Conservation (phyloP, 2,113 vertebrate species). For the Hydrochoerus hydrochaeris region DNA sequence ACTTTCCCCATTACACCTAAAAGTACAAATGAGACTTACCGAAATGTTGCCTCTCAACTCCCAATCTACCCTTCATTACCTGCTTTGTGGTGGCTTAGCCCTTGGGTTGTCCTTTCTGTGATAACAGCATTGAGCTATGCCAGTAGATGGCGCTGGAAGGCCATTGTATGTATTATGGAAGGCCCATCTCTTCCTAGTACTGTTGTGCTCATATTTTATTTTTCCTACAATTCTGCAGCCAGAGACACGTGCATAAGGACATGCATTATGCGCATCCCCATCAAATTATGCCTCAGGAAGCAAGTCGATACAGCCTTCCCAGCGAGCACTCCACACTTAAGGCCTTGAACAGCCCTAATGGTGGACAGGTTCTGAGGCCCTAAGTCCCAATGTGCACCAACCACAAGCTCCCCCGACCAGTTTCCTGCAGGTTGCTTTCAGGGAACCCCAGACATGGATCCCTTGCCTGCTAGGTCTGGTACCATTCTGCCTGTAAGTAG, state of each 20-base stretch:
- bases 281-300: neutral
- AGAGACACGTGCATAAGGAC: neutral
- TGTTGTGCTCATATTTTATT: neutral
- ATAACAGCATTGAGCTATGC: neutral
- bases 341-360: neutral
- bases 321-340: neutral
- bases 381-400: neutral
- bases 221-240: no score
- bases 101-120: neutral
- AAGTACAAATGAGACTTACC: neutral
- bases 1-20: neutral
- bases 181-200: neutral
- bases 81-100: neutral
- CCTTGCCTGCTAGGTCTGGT: neutral
- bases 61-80: neutral
- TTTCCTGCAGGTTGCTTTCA: neutral
- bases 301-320: neutral
- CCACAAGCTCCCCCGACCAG: neutral
- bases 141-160: slow-evolving; percentile 52
- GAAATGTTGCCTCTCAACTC: neutral
- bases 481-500: neutral
- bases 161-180: neutral
- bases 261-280: neutral
- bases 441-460: neutral
- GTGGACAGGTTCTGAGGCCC: neutral